Evolutionary conservation across 2,113 vertebrate species (phyloP).

Genomic region (Nipponia nippon): DNA sequence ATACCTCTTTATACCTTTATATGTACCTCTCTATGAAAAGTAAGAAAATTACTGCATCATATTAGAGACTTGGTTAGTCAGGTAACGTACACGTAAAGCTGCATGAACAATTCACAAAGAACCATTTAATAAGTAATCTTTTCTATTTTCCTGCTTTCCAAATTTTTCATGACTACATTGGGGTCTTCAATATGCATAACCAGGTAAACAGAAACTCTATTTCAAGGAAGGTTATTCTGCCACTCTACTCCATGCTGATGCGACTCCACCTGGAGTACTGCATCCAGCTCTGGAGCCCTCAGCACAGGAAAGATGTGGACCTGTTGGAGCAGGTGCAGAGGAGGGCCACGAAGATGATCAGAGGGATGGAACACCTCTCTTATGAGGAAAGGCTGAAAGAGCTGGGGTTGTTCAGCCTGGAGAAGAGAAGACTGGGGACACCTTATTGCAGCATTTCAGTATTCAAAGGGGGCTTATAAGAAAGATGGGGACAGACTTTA

Average conservation of each 20-base stretch:
- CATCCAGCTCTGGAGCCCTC: no score
- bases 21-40: background rate
- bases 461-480: no score
- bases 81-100: background rate
- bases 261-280: background rate
- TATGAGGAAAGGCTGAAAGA: background rate
- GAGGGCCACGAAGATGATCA: background rate
- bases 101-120: background rate
- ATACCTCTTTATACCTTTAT: no score
- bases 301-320: background rate
- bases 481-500: no score
- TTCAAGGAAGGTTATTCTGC: background rate
- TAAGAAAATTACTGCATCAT: background rate
- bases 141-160: background rate
- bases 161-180: background rate
- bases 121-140: background rate
- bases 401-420: no score
- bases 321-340: background rate
- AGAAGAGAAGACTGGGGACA: no score
- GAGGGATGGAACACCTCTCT: background rate
- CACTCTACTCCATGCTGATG: accelerated
- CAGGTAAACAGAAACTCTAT: background rate
- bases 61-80: background rate
- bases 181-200: background rate
- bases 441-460: no score